A percentile compares a stretch with the other conserved stretches of the same genome.
Evolutionary conservation across 2,113 vertebrate species (phyloP).

Genomic region (Atrichornis clamosus): DNA sequence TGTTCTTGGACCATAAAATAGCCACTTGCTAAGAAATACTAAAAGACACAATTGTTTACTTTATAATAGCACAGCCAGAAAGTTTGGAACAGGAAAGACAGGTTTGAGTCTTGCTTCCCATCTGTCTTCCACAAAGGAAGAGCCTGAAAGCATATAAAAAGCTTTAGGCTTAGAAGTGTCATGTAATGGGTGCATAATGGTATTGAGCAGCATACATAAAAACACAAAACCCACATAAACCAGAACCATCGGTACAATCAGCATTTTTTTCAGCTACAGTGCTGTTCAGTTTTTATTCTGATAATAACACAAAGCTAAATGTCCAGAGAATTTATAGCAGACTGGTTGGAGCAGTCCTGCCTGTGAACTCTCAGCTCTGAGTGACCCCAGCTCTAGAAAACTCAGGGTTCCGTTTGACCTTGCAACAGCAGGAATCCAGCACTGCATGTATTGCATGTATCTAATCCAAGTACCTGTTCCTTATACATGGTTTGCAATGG

Average conservation of each 20-base stretch:
- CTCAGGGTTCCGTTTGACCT: background rate
- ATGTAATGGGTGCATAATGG: background rate
- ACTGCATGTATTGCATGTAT: background rate
- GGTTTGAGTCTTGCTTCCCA: background rate
- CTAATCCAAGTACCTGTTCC: background rate
- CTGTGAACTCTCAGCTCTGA: background rate
- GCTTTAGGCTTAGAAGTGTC: background rate
- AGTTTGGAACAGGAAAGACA: background rate
- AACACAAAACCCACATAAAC: slow-evolving; percentile 38
- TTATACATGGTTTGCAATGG: background rate
- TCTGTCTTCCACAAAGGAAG: background rate
- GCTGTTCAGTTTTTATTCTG: background rate
- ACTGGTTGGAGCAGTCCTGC: background rate
- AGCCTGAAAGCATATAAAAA: background rate
- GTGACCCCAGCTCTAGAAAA: background rate
- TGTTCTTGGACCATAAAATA: background rate
- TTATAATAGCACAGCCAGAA: background rate
- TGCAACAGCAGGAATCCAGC: background rate
- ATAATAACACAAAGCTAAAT: slow-evolving; percentile 32
- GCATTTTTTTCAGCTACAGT: slow-evolving; percentile 51
- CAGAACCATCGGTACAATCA: slow-evolving; percentile 32
- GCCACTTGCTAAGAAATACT: background rate
- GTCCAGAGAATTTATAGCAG: background rate
- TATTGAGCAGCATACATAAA: slow-evolving; percentile 48
- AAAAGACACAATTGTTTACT: background rate